phyloP scores from a whole-genome alignment of 30 jellyfish, hydroid and myxozoan genomes.

The Sanderia malayensis region DNA sequence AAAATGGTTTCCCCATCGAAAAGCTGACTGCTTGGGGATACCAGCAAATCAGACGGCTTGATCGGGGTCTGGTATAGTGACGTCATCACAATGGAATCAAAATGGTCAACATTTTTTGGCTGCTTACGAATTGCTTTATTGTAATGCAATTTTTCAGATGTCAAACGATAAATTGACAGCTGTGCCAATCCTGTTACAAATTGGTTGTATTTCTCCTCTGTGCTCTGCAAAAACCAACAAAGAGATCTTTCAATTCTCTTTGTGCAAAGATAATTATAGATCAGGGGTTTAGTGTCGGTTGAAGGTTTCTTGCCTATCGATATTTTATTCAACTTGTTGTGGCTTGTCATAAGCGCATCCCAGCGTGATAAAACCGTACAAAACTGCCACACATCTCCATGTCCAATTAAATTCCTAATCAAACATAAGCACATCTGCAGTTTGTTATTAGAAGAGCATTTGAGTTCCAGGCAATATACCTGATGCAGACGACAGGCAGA shows the following conservation, averaged over 20 bases:
- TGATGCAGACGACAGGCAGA: neutral
- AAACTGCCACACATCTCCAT: neutral
- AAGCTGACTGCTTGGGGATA: too few species aligned
- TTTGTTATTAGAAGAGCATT: neutral
- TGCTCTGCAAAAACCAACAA: neutral
- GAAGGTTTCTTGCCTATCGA: neutral
- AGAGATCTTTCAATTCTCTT: too few species aligned
- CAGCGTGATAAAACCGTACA: conserved; percentile 2
- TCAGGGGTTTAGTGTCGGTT: neutral
- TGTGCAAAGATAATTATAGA: neutral
- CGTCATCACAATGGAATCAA: too few species aligned
- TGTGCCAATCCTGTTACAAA: too few species aligned
- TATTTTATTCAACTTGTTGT: neutral
- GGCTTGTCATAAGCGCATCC: neutral
- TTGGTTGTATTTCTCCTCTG: too few species aligned
- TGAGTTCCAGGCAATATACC: neutral
- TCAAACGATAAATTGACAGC: too few species aligned
- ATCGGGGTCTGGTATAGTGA: too few species aligned
- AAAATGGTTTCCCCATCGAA: too few species aligned
- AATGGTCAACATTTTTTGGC: too few species aligned
- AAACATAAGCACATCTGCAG: neutral
- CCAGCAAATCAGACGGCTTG: too few species aligned
- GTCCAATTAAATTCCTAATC: neutral
- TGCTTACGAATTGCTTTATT: too few species aligned
- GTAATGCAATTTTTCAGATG: too few species aligned